These are phyloP conservation scores for Apotomis turbidana DNA, from an alignment of 2,888 invertebrate species.

Conservation along the genomic window DNA sequence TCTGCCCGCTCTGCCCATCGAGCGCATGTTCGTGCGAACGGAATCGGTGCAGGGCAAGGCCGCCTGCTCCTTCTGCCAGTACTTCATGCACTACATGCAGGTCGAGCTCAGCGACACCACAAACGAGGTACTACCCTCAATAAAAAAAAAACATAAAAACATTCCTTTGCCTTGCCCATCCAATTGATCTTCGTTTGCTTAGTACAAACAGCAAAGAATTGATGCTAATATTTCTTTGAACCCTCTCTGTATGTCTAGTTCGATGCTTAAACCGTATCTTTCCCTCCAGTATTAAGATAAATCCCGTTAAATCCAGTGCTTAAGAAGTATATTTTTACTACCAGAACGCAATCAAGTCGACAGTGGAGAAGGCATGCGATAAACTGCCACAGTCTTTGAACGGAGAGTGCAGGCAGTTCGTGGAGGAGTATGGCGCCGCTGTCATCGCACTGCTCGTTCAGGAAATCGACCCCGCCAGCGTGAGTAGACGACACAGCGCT, in stretches of 20 bases:
- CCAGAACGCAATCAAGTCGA: conserved; percentile 86
- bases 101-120: conserved; percentile 86
- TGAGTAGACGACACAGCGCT: conserved; percentile 60
- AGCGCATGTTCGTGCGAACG: conserved; percentile 69
- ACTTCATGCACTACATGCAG: conserved; percentile 91
- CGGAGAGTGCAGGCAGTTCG: conserved; percentile 88
- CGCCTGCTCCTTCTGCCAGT: conserved; percentile 91
- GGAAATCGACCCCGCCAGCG: conserved; percentile 89
- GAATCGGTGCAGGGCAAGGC: conserved; percentile 66
- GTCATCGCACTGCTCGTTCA: conserved; percentile 91
- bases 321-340: no score
- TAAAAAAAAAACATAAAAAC: no score
- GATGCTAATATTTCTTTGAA: no score
- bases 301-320: no score
- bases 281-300: no score
- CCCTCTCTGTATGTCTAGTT: no score
- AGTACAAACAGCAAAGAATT: no score
- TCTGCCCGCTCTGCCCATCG: conserved; percentile 70
- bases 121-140: conserved; percentile 83
- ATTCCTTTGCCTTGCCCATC: no score
- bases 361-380: conserved; percentile 88
- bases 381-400: conserved; percentile 85
- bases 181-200: no score
- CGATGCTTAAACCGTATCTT: no score
- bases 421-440: conserved; percentile 91